Evolutionary conservation across 2,888 invertebrate genomes (phyloP).

Genomic region (Amaurobius ferox): DNA sequence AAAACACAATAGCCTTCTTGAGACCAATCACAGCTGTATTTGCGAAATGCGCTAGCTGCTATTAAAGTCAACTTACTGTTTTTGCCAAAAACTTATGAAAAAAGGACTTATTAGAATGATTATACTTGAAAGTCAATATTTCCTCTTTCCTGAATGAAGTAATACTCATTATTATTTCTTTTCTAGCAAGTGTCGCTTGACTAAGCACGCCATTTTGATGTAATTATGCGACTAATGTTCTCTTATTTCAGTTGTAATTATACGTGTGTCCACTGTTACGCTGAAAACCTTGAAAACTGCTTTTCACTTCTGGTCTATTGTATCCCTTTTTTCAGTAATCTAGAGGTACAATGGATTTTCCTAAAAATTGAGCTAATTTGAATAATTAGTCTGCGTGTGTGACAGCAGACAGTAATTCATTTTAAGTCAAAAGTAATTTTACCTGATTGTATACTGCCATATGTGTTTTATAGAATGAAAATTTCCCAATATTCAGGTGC

Average conservation of each 20-base stretch:
- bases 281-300: constrained; percentile 43
- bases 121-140: constrained; percentile 53
- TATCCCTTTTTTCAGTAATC: neutral
- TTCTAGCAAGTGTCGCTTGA: constrained; percentile 50
- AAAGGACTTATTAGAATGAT: constrained; percentile 60
- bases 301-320: constrained; percentile 9
- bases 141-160: constrained; percentile 62
- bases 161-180: constrained; percentile 24
- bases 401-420: neutral
- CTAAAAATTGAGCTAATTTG: constrained; percentile 12
- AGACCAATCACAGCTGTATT: neutral
- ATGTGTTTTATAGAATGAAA: too few relatives aligned
- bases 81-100: constrained; percentile 44
- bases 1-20: too few relatives aligned
- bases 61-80: constrained; percentile 42
- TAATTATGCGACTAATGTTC: constrained; percentile 56
- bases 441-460: too few relatives aligned
- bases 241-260: constrained; percentile 34
- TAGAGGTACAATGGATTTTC: neutral
- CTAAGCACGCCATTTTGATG: constrained; percentile 59
- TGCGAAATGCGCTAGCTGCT: constrained; percentile 7
- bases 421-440: neutral
- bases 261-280: constrained; percentile 20
- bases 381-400: neutral
- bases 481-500: too few relatives aligned